phyloP scores from a whole-genome alignment of 2,113 vertebrate genomes.

The Cololabis saira region DNA sequence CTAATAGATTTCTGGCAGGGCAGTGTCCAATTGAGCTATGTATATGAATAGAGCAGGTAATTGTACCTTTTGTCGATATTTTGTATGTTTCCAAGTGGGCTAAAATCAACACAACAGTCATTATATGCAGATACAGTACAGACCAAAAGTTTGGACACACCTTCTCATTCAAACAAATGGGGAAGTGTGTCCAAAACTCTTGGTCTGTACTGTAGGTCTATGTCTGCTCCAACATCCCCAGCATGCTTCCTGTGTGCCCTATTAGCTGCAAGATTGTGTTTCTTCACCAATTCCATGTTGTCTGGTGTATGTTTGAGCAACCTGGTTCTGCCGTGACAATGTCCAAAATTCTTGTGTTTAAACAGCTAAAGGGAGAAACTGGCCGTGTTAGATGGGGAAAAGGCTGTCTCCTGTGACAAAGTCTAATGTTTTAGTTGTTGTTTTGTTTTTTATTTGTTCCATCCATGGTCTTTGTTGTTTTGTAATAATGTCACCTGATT shows the following conservation, averaged over 20 bases:
- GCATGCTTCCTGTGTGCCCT: background rate
- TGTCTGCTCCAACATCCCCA: background rate
- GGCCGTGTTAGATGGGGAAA: background rate
- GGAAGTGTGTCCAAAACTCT: too few relatives aligned
- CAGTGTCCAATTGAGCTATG: too few relatives aligned
- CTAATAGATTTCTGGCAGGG: too few relatives aligned
- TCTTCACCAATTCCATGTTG: background rate
- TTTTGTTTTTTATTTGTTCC: background rate
- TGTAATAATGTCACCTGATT: constrained; percentile 5
- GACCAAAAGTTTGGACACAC: too few relatives aligned
- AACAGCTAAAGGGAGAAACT: background rate
- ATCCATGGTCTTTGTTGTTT: background rate
- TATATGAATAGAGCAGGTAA: too few relatives aligned
- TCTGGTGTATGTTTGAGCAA: background rate
- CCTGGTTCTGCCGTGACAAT: background rate
- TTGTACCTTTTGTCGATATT: too few relatives aligned
- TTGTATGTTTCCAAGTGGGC: too few relatives aligned
- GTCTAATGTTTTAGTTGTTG: background rate
- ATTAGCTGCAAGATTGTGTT: background rate
- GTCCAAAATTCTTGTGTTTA: background rate
- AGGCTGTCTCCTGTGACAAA: constrained; percentile 1
- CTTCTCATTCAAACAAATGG: too few relatives aligned
- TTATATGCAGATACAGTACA: background rate
- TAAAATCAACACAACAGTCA: too few relatives aligned
- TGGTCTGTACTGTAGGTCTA: too few relatives aligned